Evolutionary conservation across 2,797 vertebrate species (phyloP), one percentile per base, ranked within the genome.

Genomic region (Lophotriccus pileatus): DNA sequence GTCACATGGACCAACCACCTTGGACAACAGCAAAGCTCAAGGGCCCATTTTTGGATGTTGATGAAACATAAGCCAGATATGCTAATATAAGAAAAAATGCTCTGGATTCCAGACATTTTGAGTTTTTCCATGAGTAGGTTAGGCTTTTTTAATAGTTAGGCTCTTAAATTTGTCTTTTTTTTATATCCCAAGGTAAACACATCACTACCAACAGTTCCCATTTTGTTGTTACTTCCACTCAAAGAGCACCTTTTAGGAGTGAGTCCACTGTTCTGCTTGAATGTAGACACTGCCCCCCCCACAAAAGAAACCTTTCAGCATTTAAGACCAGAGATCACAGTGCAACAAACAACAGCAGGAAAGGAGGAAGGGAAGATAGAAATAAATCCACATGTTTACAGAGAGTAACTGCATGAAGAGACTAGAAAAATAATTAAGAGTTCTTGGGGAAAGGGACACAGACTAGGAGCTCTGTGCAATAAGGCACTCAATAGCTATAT

Each of bases 361-460:
- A 92, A 88, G 27, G 9, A 93, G 32, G 23, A 34, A 93, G 28
- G 10, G 7, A 92, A 79, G 32, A 52, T 14, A 74, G 50, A 88
- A 94, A 88, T 81, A 96, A 81, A 93, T 56, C 49, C 39, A 70
- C 21, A 14, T 46, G 19, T 89, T 95, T 88, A 93, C 39, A 52
- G 28, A 67, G 11, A 44, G 6, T 46, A 83, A 86, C 32, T 43
- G 55, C 47, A 44, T 25, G 62, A 75, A 86, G 36, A 88, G 37
- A 19, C 67, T 58, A 87, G 67, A 87, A 92, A 92, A 91, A 91
- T 73, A 87, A 94, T 81, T 92, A 76, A 50, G 63, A 77, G 46
- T 47, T 94, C 74, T 88, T 87, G 25, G 11, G 66, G 66, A 46
- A 88, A 74, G 53, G 39, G 16, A 94, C 14, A 49, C 80, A 75